These are phyloP conservation scores for Anastrepha ludens DNA, from an alignment of 1,140 invertebrate species.

Conservation along the genomic window DNA sequence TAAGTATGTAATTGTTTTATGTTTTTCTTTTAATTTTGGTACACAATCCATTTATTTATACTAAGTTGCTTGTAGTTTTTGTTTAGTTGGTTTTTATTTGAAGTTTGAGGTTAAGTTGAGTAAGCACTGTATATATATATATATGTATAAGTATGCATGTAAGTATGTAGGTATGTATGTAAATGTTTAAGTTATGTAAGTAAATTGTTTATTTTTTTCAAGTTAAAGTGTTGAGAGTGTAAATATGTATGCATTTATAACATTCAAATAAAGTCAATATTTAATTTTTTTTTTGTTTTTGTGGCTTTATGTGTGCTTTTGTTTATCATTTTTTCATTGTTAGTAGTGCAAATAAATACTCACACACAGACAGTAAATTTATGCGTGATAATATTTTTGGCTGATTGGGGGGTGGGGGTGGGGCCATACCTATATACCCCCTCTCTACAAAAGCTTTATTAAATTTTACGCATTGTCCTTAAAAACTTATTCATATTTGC, in stretches of 20 bases:
- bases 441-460: too few species aligned
- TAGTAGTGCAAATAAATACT: too few species aligned
- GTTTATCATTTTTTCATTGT: too few species aligned
- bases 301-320: too few species aligned
- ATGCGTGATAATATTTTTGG: too few species aligned
- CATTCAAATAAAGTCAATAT: background rate
- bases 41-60: constrained; percentile 3
- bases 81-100: background rate
- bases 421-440: too few species aligned
- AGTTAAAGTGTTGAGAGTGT: background rate
- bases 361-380: too few species aligned
- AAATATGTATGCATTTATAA: too few species aligned
- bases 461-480: too few species aligned
- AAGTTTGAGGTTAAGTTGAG: background rate
- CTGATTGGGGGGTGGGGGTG: too few species aligned
- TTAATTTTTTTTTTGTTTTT: background rate
- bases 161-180: background rate
- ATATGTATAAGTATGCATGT: constrained; percentile 4
- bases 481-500: too few species aligned
- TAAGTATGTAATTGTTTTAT: background rate
- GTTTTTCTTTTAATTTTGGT: background rate
- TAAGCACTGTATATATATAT: background rate
- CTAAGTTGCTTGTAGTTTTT: background rate
- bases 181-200: background rate
- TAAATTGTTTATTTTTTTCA: background rate